A percentile compares a stretch with the other conserved stretches of the same genome.
Evolutionary conservation across 2,797 vertebrate species (phyloP).

Genomic region (Tauraco hartlaubi): DNA sequence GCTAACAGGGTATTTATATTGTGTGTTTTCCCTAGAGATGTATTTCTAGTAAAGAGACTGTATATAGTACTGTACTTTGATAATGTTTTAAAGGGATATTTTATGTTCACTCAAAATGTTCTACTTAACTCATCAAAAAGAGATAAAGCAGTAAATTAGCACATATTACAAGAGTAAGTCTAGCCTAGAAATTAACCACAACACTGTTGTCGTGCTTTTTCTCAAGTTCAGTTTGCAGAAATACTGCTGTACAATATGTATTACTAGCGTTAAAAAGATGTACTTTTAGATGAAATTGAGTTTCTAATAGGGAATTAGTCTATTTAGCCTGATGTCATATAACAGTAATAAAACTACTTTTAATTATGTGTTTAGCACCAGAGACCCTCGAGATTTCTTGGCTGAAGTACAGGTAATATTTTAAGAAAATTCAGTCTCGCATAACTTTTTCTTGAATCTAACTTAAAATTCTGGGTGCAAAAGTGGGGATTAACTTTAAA

Average conservation of each 20-base stretch:
- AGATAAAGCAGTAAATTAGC: background rate
- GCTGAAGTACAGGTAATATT: background rate
- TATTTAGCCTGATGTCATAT: background rate
- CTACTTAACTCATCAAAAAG: background rate
- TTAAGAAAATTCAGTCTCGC: background rate
- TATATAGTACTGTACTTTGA: background rate
- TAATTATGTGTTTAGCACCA: background rate
- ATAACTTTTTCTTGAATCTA: background rate
- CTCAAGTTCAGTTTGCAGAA: background rate
- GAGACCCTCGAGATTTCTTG: background rate
- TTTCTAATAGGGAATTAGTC: background rate
- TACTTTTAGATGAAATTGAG: background rate
- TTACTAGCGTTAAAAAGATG: background rate
- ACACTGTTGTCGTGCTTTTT: background rate
- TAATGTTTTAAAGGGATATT: background rate
- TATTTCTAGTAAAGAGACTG: background rate
- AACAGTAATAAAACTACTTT: background rate
- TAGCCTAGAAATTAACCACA: background rate
- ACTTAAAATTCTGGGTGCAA: background rate
- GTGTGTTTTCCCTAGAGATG: background rate
- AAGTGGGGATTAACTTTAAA: background rate
- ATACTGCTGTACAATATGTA: background rate
- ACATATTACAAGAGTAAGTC: background rate
- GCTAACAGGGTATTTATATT: background rate
- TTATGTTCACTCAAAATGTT: background rate